Evolutionary conservation across 1,140 invertebrate genomes (phyloP), one percentile per base, ranked within the genome.

Genomic region (Temnothorax curvispinosus): DNA sequence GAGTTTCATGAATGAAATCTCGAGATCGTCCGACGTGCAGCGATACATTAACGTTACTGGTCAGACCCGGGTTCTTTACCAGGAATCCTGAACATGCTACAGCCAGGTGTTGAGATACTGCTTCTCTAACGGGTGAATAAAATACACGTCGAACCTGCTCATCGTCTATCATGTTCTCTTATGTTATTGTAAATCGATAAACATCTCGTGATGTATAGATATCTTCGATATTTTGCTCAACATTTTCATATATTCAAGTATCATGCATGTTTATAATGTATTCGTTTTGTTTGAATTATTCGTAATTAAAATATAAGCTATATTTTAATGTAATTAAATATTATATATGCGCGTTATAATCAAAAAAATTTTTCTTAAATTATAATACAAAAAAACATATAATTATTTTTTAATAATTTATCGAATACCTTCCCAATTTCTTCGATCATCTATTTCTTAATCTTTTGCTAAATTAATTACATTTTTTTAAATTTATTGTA

Each of bases 1-100:
- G 71, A 87, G 77, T 87, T 87, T 88, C 87, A 88, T 88, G 87
- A 88, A 89, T 89, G 88, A 89, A 89, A 89, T 89, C 75, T 81
- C 75, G 82, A 87, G 76, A 89, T 89, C 87, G 81, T 80, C 75
- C 41, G 81, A 89, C 56, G 71, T 72, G 11, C 32, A 18, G 47
- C 81, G 87, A 86, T 81, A 81, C 82, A 86, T 81, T 86, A 88
- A 76, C 88, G 87, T 80, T 89, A 76, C 76, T 60, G 44, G 76
- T 60, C 65, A 13, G 74, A 50, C 35, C 58, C 60, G 15, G 56
- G 52, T 71, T 85, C 88, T 89, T 86, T 71, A 81, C 88, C 87
- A 89, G 87, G 87, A 89, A 89, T 89, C 82, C 67, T 81, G 82
- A 74, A 87, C 82, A 74, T 82, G 60, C 35, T 78, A 47, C 74